A percentile compares a stretch with the other conserved stretches of the same genome.
phyloP scores from a whole-genome alignment of 2,797 vertebrate species.

The Hemibagrus guttatus region DNA sequence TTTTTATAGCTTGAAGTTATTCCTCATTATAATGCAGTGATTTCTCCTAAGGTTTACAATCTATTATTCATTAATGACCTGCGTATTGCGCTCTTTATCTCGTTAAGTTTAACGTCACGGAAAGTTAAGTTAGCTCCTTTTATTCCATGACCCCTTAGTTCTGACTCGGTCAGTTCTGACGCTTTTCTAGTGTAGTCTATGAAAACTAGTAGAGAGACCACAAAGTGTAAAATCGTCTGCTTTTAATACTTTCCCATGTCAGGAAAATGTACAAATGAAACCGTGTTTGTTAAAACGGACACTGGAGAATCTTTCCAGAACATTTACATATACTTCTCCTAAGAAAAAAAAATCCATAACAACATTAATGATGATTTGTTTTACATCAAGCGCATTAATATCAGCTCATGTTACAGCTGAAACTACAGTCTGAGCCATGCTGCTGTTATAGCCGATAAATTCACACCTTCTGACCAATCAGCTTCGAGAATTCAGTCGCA shows the following conservation, averaged over 20 bases:
- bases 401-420: not conserved
- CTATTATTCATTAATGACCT: not conserved
- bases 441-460: not conserved
- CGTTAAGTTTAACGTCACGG: not conserved
- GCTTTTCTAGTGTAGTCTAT: not conserved
- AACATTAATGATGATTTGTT: not conserved
- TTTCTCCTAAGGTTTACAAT: not conserved
- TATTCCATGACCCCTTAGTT: not conserved
- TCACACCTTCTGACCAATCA: not conserved
- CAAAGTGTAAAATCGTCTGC: not conserved
- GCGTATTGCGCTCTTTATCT: not conserved
- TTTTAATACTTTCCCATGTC: not conserved
- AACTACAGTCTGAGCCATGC: not conserved
- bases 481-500: not conserved
- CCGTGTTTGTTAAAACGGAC: not conserved
- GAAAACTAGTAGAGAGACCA: not conserved
- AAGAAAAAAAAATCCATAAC: not conserved
- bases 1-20: not conserved
- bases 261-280: not conserved
- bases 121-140: not conserved
- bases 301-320: not conserved
- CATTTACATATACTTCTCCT: not conserved
- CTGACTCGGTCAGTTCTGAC: not conserved
- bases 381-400: not conserved
- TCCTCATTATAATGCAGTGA: not conserved